Evolutionary conservation across 2,113 vertebrate genomes (phyloP).

Genomic region (Nestor notabilis): DNA sequence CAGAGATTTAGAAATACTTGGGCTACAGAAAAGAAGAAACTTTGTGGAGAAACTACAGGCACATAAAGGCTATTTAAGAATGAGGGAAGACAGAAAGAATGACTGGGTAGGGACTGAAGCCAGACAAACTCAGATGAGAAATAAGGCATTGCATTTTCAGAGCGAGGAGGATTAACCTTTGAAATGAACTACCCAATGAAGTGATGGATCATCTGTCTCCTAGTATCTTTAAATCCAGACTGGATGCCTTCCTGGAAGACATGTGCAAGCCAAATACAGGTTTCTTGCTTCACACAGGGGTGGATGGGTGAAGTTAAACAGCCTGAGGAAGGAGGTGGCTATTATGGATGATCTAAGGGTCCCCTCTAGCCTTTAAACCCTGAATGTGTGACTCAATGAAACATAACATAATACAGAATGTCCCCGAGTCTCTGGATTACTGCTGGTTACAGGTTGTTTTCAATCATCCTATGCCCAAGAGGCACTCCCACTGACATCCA

Average conservation of each 20-base stretch:
- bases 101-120: neutral
- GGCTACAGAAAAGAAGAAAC: neutral
- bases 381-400: neutral
- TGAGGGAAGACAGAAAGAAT: neutral
- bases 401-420: neutral
- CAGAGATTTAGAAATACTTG: neutral
- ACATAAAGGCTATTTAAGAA: neutral
- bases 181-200: slow-evolving; percentile 11
- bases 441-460: neutral
- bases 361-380: neutral
- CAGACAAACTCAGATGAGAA: slow-evolving; percentile 7
- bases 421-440: neutral
- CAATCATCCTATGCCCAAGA: neutral
- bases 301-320: neutral
- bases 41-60: neutral
- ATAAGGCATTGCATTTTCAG: neutral
- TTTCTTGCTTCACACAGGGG: neutral
- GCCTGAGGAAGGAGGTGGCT: neutral
- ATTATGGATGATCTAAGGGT: neutral
- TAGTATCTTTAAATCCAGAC: slow-evolving; percentile 18
- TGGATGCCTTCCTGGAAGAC: slow-evolving; percentile 11
- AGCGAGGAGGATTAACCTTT: slow-evolving; percentile 27
- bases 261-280: neutral
- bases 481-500: neutral
- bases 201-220: slow-evolving; percentile 24